phyloP scores from a whole-genome alignment of 2,888 invertebrate genomes.

The Subacronicta megacephala region DNA sequence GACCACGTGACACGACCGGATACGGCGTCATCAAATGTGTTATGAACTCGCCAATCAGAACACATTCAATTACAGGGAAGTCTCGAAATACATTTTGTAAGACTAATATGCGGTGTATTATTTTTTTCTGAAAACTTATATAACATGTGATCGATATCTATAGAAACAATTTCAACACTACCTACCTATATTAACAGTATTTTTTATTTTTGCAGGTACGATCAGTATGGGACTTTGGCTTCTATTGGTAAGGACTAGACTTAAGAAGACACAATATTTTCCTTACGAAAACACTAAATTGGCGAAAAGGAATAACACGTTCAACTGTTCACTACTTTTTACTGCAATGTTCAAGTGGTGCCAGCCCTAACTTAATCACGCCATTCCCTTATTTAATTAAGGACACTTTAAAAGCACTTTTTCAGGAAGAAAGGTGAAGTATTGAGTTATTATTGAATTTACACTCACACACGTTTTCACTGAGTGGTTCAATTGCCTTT shows the following conservation, averaged over 20 bases:
- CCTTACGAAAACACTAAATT: too few species aligned
- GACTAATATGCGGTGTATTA: too few species aligned
- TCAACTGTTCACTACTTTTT: background rate
- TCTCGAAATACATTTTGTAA: slow-evolving; percentile 13
- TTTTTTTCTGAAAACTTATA: too few species aligned
- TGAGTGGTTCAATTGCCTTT: slow-evolving; percentile 66
- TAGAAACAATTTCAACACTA: too few species aligned
- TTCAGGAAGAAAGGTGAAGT: slow-evolving; percentile 44
- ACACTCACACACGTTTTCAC: slow-evolving; percentile 65
- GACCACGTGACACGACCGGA: slow-evolving; percentile 82
- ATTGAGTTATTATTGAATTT: slow-evolving; percentile 74
- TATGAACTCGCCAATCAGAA: slow-evolving; percentile 83
- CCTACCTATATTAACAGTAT: slow-evolving; percentile 14
- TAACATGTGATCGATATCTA: too few species aligned
- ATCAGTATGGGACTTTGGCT: slow-evolving; percentile 58
- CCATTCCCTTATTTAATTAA: slow-evolving; percentile 62
- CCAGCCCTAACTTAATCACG: slow-evolving; percentile 40
- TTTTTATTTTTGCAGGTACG: slow-evolving; percentile 74
- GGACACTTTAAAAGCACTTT: slow-evolving; percentile 58
- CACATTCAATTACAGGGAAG: slow-evolving; percentile 78
- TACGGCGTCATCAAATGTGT: slow-evolving; percentile 79
- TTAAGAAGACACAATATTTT: background rate
- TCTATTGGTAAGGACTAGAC: slow-evolving; percentile 61
- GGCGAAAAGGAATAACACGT: too few species aligned
- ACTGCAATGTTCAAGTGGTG: background rate